Evolutionary conservation across 2,797 vertebrate species (phyloP).

Genomic region (Calcarius lapponicus): DNA sequence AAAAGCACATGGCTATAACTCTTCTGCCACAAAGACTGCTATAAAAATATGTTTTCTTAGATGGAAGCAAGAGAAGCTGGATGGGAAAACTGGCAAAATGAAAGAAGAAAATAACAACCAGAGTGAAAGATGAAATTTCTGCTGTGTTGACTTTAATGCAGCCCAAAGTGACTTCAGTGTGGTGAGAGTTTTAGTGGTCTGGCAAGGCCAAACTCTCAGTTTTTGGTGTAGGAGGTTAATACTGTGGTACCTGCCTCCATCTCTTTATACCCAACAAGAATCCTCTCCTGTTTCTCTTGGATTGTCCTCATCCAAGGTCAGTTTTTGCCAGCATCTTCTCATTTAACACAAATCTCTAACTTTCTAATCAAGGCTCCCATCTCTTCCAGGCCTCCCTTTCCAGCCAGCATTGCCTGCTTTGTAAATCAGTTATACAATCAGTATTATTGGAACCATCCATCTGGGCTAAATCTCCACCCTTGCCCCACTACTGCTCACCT

Average conservation of each 20-base stretch:
- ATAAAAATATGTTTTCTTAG: rapidly evolving
- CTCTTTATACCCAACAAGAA: background rate
- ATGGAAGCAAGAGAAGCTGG: background rate
- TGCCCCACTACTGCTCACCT: background rate
- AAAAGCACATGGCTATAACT: background rate
- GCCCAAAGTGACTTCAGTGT: background rate
- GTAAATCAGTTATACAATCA: background rate
- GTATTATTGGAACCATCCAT: background rate
- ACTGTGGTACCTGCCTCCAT: background rate
- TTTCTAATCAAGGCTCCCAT: background rate
- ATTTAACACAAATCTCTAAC: background rate
- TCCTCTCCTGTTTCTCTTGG: background rate
- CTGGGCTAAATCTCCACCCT: background rate
- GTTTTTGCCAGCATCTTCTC: background rate
- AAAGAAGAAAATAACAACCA: background rate
- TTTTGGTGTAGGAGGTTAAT: background rate
- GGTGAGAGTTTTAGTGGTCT: background rate
- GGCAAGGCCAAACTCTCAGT: background rate
- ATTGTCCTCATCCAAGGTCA: background rate
- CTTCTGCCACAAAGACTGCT: background rate
- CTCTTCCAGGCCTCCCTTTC: background rate
- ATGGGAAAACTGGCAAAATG: background rate
- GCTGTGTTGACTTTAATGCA: background rate
- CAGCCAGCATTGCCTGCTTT: background rate
- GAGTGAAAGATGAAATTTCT: background rate